Evolutionary conservation across 2,797 vertebrate genomes (phyloP).

Genomic region (Dendrocincla tyrannina): DNA sequence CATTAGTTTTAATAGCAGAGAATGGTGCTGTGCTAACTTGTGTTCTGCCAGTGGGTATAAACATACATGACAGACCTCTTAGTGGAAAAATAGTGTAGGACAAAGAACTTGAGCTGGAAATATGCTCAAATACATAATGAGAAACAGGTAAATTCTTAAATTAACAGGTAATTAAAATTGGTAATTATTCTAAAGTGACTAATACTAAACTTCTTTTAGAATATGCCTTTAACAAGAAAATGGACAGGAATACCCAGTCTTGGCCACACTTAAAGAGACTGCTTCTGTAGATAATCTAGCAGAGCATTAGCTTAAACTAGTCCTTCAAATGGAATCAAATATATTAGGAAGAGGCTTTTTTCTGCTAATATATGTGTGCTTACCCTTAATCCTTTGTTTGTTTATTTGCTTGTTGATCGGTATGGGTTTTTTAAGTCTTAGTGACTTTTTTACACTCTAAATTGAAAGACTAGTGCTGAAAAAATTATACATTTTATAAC

Average conservation of each 20-base stretch:
- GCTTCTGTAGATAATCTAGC: background rate
- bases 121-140: background rate
- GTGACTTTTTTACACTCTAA: background rate
- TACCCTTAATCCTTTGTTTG: background rate
- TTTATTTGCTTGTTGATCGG: background rate
- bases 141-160: background rate
- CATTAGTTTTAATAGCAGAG: background rate
- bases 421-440: rapidly evolving
- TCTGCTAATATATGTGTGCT: background rate
- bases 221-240: background rate
- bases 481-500: background rate
- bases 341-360: background rate
- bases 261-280: background rate
- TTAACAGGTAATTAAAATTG: background rate
- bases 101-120: background rate
- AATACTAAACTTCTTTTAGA: background rate
- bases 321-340: background rate
- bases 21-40: background rate
- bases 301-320: background rate
- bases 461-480: background rate
- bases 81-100: background rate
- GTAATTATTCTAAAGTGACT: background rate
- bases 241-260: background rate
- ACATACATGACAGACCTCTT: background rate
- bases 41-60: background rate